These are phyloP conservation scores for Lysandra bellargus DNA, from an alignment of 2,888 invertebrate genomes.

Conservation along the genomic window DNA sequence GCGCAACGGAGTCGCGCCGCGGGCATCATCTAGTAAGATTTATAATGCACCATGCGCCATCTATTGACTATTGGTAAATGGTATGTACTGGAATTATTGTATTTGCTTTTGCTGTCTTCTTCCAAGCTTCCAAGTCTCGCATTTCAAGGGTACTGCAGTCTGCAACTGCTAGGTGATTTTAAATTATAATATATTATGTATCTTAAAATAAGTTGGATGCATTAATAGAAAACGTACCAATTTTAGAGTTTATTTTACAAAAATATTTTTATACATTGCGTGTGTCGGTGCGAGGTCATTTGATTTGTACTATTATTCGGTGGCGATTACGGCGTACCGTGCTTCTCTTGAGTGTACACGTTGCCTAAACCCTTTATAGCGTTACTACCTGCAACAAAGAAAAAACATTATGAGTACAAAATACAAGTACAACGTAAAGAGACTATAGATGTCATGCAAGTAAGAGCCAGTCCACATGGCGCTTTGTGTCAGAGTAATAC, in stretches of 20 bases:
- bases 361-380: conserved; percentile 68
- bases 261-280: conserved; percentile 42
- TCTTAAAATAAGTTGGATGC: background rate
- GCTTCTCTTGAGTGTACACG: conserved; percentile 76
- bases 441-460: no score
- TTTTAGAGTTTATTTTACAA: conserved; percentile 41
- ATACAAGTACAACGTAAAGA: background rate
- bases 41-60: no score
- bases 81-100: background rate
- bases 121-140: background rate
- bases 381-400: conserved; percentile 64
- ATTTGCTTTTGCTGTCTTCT: background rate
- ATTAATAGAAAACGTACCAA: conserved; percentile 21
- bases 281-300: conserved; percentile 62
- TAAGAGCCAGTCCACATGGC: no score
- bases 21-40: no score
- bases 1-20: no score
- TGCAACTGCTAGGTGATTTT: background rate
- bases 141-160: background rate
- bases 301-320: conserved; percentile 60
- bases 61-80: background rate
- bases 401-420: conserved; percentile 40
- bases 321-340: conserved; percentile 53
- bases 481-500: no score
- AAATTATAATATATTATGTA: background rate